Evolutionary conservation across 2,797 vertebrate species (phyloP).

Genomic region (Pristis pectinata): DNA sequence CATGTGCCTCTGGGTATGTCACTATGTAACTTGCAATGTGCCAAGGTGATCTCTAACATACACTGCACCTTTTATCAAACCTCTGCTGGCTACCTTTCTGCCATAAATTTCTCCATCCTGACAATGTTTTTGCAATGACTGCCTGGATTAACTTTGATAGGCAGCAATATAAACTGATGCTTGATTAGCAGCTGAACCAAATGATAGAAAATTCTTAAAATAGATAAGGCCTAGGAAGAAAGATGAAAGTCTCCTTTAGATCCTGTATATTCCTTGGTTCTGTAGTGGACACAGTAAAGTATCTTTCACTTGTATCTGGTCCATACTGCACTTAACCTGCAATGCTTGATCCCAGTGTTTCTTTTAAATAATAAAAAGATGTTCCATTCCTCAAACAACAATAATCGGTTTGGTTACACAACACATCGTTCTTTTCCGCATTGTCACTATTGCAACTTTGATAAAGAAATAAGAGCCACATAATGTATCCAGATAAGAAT

Average conservation of each 20-base stretch:
- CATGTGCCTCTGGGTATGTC: conserved; percentile 66
- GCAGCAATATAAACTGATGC: background rate
- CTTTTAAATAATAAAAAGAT: background rate
- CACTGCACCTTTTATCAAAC: background rate
- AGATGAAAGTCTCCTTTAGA: background rate
- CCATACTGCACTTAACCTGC: background rate
- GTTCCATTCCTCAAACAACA: background rate
- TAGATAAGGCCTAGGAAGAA: background rate
- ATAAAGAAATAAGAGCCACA: background rate
- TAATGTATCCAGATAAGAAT: background rate
- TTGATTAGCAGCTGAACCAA: background rate
- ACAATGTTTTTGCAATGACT: no score
- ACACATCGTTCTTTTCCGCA: background rate
- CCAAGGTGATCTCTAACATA: background rate
- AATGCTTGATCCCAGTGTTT: background rate
- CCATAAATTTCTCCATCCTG: background rate
- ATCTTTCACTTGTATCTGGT: background rate
- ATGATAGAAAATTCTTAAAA: background rate
- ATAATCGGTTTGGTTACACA: background rate
- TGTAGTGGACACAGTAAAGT: background rate
- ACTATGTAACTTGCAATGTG: background rate
- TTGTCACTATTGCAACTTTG: background rate
- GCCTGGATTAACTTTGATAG: background rate
- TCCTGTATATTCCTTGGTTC: background rate
- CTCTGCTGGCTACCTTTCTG: background rate